Evolutionary conservation across 30 jellyfish, hydroid and myxozoan genomes (phyloP).

Genomic region (Clytia hemisphaerica): DNA sequence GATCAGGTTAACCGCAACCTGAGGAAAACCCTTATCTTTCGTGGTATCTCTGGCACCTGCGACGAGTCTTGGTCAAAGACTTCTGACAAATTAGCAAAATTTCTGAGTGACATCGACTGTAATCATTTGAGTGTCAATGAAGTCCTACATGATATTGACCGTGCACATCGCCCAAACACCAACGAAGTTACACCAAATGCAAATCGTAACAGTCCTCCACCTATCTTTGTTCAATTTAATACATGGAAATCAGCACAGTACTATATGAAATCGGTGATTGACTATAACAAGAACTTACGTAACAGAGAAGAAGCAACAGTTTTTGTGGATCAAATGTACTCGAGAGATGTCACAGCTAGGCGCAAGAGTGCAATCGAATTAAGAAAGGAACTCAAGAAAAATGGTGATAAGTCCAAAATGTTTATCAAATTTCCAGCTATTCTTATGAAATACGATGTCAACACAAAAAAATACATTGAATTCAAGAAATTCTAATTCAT

Average conservation of each 20-base stretch:
- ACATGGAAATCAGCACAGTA: conserved; percentile 11
- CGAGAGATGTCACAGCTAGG: not conserved
- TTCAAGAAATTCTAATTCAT: not conserved
- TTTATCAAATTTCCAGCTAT: not conserved
- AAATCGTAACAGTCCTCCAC: not conserved
- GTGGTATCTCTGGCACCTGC: not conserved
- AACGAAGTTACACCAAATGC: not conserved
- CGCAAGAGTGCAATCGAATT: not conserved
- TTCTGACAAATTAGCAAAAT: not conserved
- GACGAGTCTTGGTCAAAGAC: conserved; percentile 1
- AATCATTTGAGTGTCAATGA: not conserved
- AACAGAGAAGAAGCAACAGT: not conserved
- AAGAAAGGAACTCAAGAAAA: not conserved
- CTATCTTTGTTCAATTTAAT: conserved; percentile 1
- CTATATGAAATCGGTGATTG: not conserved
- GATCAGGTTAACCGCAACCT: too few species aligned
- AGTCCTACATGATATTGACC: not conserved
- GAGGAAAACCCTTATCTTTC: not conserved
- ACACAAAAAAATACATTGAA: not conserved
- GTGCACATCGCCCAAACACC: not conserved
- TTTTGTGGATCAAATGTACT: conserved; percentile 1
- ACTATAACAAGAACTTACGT: not conserved
- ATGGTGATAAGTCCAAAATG: not conserved
- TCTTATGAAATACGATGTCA: not conserved
- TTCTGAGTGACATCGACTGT: not conserved